Conservation (phyloP, 2,113 vertebrate genomes). For the Tachuris rubrigastra region DNA sequence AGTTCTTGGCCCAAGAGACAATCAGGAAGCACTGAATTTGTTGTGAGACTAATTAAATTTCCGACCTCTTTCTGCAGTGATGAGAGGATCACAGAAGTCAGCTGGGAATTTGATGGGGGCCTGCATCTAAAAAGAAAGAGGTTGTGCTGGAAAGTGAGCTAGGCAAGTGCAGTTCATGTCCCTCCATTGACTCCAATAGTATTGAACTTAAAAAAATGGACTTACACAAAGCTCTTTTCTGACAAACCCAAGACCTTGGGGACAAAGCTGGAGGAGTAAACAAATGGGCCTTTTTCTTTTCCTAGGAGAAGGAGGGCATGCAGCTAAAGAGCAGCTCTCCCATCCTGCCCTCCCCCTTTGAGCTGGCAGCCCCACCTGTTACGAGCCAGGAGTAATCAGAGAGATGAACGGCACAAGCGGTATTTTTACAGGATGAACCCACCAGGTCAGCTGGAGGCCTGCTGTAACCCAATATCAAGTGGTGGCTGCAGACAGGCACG, state of each 20-base stretch:
- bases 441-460: constrained; percentile 51
- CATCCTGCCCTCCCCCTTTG: not conserved
- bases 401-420: not conserved
- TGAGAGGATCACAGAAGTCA: not conserved
- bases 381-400: constrained; percentile 30
- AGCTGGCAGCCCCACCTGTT: constrained; percentile 52
- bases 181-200: not conserved
- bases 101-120: not conserved
- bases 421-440: constrained; percentile 61
- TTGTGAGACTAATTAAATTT: not conserved
- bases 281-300: not conserved
- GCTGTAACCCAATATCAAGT: constrained; percentile 28
- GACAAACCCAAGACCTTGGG: not conserved
- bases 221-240: not conserved
- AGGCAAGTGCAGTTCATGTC: not conserved
- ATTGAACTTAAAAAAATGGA: not conserved
- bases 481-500: not conserved
- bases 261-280: not conserved
- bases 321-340: not conserved
- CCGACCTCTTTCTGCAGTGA: not conserved
- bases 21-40: not conserved
- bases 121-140: not conserved
- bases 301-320: not conserved
- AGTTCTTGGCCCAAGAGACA: not conserved
- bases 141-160: not conserved